phyloP scores from a whole-genome alignment of 2,888 invertebrate species.

The Conistra vaccinii region DNA sequence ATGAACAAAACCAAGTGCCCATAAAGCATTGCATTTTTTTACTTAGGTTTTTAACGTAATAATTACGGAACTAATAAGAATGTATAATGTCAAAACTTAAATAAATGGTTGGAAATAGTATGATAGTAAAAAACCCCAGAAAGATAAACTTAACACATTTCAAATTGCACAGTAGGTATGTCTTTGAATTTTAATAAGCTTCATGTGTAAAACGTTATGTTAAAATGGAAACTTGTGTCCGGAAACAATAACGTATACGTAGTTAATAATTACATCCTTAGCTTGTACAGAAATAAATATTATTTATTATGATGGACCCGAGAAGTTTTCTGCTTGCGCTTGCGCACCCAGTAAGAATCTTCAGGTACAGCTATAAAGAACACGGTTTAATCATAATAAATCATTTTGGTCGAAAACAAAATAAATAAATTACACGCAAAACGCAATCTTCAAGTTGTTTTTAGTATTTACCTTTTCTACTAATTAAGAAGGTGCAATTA shows the following conservation, averaged over 20 bases:
- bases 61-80: too few species aligned
- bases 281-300: neutral
- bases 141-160: neutral
- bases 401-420: slow-evolving; percentile 4
- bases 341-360: neutral
- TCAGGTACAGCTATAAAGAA: slow-evolving; percentile 5
- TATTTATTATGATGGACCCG: slow-evolving; percentile 1
- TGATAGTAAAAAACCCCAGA: too few species aligned
- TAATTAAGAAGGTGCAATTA: slow-evolving; percentile 17
- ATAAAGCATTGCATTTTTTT: too few species aligned
- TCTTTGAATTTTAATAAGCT: slow-evolving; percentile 7
- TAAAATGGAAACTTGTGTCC: slow-evolving; percentile 17
- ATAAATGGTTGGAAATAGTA: too few species aligned
- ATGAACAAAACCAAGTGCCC: too few species aligned
- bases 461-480: neutral
- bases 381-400: slow-evolving; percentile 36
- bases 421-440: slow-evolving; percentile 7
- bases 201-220: neutral
- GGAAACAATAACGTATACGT: slow-evolving; percentile 8
- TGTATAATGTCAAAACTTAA: too few species aligned
- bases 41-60: too few species aligned
- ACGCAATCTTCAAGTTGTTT: neutral
- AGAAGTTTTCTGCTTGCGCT: neutral
- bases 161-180: neutral
- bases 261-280: slow-evolving; percentile 4